Evolutionary conservation across 92 coral and sea anemone genomes (phyloP), one percentile per base, ranked within the genome.

Genomic region (Metridium senile): DNA sequence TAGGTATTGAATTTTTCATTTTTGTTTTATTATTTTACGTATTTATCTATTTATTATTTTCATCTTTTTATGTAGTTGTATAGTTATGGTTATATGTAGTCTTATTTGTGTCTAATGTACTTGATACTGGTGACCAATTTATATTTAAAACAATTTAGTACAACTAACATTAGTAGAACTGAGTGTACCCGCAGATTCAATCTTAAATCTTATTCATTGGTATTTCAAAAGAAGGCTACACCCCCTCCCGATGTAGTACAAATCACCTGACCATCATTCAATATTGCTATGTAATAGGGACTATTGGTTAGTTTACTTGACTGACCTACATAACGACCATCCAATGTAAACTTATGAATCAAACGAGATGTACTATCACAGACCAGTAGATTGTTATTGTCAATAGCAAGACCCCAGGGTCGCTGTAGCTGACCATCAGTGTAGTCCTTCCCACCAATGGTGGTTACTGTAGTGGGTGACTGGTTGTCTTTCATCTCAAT

Each of bases 241-340:
- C 6, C 13, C 13, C 49, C 49, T 39, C 39, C 20, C 31, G 33
- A 30, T 20, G 49, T 66, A 32, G 75, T 70, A 25, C 45, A 46
- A 18, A 70, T 21, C 17, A 70, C 4, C 33, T 52, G 75, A 10
- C 75, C 62, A 49, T 70, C 62, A 30, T 47, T 7, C 19, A 70
- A 52, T 33, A 29, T 21, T 52, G 77, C 77, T 29, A 72, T 72
- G 28, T 33, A 29, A 11, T 10, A 13, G 27, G 65, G 76, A 11
- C 20, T 2, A 13, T 33, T 31, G 18, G 19, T 54, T n/a, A 27
- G 47, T 39, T 39, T 39, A 19, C 65, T 31, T 51, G 76, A 49
- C 47, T 21, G 28, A 16, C 63, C 76, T 16, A 52, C 27, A 53
- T 49, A 72, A 26, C 25, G 76, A 72, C 76, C 63, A 52, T 72